Evolutionary conservation across 2,797 vertebrate species (phyloP), one percentile per base, ranked within the genome.

Genomic region (Fringilla coelebs): DNA sequence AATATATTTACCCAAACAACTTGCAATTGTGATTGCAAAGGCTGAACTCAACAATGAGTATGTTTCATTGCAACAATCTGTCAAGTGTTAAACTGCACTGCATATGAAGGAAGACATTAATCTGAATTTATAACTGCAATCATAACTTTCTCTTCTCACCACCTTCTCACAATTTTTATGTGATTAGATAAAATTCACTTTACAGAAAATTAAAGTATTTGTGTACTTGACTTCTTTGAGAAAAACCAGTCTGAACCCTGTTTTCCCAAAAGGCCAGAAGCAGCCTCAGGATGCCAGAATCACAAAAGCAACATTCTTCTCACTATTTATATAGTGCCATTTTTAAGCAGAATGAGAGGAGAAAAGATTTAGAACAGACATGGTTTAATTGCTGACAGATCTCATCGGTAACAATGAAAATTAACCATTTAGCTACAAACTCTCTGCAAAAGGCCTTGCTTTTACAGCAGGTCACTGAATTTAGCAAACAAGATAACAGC

Each of bases 371-470:
- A 88, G 83, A 95, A 84, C 88, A 95, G 85, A 84, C 94, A 41
- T 14, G 15, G 31, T 66, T 88, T 93, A 96, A 96, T 73, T 94
- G 73, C 36, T 66, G 93, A 88, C 94, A 94, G 88, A 95, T 75
- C 85, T 83, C 60, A 71, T 75, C 58, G 61, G 45, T 46, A 46
- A 81, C 88, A 83, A 82, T 46, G 78, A 78, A 83, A 92, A 70
- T 89, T 85, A 96, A 92, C 66, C n/a, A 61, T 32, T 85, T 78
- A 75, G 36, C 48, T 62, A 73, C 51, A 34, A 75, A 72, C 17
- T 26, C 38, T 9, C 48, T 2, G 18, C 6, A 86, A 66, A 40
- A 6, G 68, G 82, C 70, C 40, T 85, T 83, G 65, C n/a, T 92
- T 92, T 90, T 86, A 89, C 22, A 83, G 34, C 32, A 85, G 29